These are phyloP conservation scores for Lithophane ornitopus DNA, from an alignment of 2,888 invertebrate species.

Conservation along the genomic window DNA sequence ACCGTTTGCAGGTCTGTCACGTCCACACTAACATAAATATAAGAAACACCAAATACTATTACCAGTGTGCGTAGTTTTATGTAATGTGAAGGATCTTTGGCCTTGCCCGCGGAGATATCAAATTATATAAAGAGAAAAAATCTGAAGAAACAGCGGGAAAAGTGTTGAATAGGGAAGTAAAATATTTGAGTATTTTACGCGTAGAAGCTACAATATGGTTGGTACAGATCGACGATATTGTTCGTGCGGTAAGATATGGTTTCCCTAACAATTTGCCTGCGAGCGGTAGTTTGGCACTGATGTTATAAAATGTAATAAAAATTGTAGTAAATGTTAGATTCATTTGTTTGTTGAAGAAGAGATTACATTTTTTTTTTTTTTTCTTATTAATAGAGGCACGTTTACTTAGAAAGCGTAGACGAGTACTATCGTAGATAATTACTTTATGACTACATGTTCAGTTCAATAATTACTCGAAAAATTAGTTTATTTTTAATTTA, in stretches of 20 bases:
- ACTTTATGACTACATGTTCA: too few relatives aligned
- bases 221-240: constrained; percentile 33
- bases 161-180: constrained; percentile 52
- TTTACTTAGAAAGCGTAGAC: neutral
- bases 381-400: neutral
- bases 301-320: constrained; percentile 5
- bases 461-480: too few relatives aligned
- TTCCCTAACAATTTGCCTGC: constrained; percentile 40
- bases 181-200: constrained; percentile 55
- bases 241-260: constrained; percentile 35
- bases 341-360: neutral
- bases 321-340: constrained; percentile 24
- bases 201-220: constrained; percentile 32
- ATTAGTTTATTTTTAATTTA: too few relatives aligned
- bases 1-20: constrained; percentile 47
- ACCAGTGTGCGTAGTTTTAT: constrained; percentile 57
- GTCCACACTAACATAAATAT: constrained; percentile 52
- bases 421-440: neutral
- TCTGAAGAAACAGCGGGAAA: constrained; percentile 44
- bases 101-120: constrained; percentile 55
- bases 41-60: constrained; percentile 59
- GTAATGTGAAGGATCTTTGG: constrained; percentile 57
- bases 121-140: constrained; percentile 53
- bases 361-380: too few relatives aligned
- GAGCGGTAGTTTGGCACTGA: constrained; percentile 24